phyloP scores from a whole-genome alignment of 2,113 vertebrate species.

The Dissostichus mawsoni region DNA sequence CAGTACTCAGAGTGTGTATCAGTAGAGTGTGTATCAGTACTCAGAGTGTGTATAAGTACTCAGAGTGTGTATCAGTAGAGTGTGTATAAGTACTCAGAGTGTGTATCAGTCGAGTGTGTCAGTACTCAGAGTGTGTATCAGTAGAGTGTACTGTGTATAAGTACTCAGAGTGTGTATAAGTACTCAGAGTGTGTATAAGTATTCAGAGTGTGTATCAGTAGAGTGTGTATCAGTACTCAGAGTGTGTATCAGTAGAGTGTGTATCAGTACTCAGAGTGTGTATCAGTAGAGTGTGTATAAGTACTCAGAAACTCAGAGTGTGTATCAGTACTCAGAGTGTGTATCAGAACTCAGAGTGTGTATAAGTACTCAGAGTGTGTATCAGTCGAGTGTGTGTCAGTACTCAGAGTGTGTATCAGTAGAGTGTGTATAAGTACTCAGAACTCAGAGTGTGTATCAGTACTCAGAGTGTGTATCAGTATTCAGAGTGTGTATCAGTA shows the following conservation, averaged over 20 bases:
- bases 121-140: too few species aligned
- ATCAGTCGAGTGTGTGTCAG: too few species aligned
- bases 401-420: background rate
- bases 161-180: background rate
- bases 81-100: too few species aligned
- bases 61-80: too few species aligned
- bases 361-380: background rate
- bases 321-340: background rate
- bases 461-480: background rate
- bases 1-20: background rate
- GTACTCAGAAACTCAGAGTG: background rate
- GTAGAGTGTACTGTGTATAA: too few species aligned
- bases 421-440: too few species aligned
- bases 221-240: background rate
- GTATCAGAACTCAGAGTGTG: background rate
- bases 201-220: background rate
- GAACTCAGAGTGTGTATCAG: background rate
- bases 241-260: background rate
- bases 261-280: background rate
- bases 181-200: background rate
- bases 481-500: too few species aligned
- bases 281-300: background rate
- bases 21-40: too few species aligned
- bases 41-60: background rate
- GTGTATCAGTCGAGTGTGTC: too few species aligned